Conservation (phyloP, 2,888 invertebrate species). For the Dryadula phaetusa region DNA sequence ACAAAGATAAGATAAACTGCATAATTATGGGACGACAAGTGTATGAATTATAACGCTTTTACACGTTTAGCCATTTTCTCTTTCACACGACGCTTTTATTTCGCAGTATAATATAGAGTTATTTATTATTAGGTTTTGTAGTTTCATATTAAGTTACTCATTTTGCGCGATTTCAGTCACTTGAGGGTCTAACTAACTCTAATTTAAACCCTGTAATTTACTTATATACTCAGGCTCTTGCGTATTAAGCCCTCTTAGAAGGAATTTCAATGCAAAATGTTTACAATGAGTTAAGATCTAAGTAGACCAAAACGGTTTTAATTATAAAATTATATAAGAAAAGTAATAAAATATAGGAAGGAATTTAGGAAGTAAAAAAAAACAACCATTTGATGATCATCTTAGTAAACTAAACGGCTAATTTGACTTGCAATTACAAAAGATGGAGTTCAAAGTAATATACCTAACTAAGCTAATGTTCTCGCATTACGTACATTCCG, state of each 20-base stretch:
- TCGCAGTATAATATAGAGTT: background rate
- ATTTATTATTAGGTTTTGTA: background rate
- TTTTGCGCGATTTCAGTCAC: background rate
- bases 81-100: background rate
- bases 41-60: background rate
- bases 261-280: background rate
- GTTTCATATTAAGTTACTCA: background rate
- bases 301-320: background rate
- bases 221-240: no score
- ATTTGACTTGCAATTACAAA: background rate
- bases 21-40: slow-evolving; percentile 15
- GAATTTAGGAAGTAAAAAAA: no score
- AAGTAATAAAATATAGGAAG: background rate
- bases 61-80: background rate
- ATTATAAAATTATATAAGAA: background rate
- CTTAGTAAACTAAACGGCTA: background rate
- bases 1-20: slow-evolving; percentile 19
- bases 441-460: slow-evolving; percentile 3
- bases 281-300: background rate
- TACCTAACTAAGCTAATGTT: slow-evolving; percentile 13
- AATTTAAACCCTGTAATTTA: no score
- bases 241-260: background rate
- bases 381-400: background rate
- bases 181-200: no score
- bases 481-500: slow-evolving; percentile 3